Evolutionary conservation across 2,888 invertebrate species (phyloP).

Genomic region (Neoitamus cyanurus): DNA sequence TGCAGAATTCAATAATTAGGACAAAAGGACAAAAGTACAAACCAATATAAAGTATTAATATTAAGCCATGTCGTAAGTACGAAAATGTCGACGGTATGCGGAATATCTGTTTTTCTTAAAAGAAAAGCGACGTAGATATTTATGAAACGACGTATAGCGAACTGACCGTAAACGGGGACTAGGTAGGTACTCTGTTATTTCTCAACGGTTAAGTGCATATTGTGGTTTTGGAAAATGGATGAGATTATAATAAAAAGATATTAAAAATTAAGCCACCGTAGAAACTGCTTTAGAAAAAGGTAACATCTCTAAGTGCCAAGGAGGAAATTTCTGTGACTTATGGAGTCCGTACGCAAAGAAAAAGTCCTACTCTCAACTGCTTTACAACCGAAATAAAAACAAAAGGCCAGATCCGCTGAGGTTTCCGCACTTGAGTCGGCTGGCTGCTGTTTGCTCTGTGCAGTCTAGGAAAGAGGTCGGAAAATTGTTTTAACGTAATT

Average conservation of each 20-base stretch:
- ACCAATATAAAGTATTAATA: no score
- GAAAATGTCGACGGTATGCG: no score
- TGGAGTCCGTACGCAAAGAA: slow-evolving; percentile 1
- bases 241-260: neutral
- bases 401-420: neutral
- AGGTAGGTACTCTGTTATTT: neutral
- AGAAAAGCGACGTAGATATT: no score
- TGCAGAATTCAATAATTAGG: no score
- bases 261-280: neutral
- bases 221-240: neutral
- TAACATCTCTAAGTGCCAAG: neutral
- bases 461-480: slow-evolving; percentile 33
- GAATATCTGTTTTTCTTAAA: no score
- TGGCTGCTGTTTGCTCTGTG: neutral
- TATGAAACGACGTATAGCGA: no score
- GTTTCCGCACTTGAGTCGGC: neutral
- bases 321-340: slow-evolving; percentile 10
- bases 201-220: neutral
- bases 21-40: no score
- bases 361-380: slow-evolving; percentile 5
- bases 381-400: slow-evolving; percentile 10
- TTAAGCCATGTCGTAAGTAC: no score
- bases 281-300: neutral
- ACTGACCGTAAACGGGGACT: no score
- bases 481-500: slow-evolving; percentile 49